A percentile compares a stretch with the other conserved stretches of the same genome.
Conservation (phyloP, 2,888 invertebrate genomes). For the Urechis unicinctus region DNA sequence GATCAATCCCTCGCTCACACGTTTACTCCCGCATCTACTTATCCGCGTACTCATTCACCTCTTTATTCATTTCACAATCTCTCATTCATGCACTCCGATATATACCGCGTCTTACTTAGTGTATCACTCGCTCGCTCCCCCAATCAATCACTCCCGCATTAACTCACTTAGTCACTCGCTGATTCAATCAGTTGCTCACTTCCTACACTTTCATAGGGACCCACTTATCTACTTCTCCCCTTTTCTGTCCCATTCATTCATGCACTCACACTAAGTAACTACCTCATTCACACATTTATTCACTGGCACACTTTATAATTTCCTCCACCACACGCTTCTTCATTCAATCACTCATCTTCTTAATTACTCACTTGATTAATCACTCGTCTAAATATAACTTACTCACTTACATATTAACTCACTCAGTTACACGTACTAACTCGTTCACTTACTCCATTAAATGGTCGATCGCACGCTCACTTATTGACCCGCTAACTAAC, state of each 20-base stretch:
- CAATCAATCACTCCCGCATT: not conserved
- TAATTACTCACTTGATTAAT: not conserved
- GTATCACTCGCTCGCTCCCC: not conserved
- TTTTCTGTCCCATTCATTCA: constrained; percentile 3
- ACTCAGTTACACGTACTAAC: not conserved
- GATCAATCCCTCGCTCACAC: too few relatives aligned
- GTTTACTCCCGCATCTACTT: too few relatives aligned
- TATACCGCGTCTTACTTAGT: too few relatives aligned
- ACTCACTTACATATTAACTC: not conserved
- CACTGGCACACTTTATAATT: constrained; percentile 1
- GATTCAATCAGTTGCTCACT: not conserved
- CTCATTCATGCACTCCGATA: too few relatives aligned
- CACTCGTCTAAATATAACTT: too few relatives aligned
- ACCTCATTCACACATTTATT: not conserved
- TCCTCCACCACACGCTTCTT: not conserved
- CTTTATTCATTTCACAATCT: too few relatives aligned
- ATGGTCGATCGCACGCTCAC: too few relatives aligned
- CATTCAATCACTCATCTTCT: constrained; percentile 2
- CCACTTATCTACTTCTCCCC: too few relatives aligned
- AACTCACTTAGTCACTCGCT: not conserved
- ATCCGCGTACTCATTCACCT: too few relatives aligned
- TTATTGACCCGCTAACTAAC: constrained; percentile 2
- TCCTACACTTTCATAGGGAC: too few relatives aligned
- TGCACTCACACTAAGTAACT: not conserved
- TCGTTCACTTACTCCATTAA: constrained; percentile 1